Conservation (phyloP, 2,888 invertebrate species). For the Epirrita christyi region DNA sequence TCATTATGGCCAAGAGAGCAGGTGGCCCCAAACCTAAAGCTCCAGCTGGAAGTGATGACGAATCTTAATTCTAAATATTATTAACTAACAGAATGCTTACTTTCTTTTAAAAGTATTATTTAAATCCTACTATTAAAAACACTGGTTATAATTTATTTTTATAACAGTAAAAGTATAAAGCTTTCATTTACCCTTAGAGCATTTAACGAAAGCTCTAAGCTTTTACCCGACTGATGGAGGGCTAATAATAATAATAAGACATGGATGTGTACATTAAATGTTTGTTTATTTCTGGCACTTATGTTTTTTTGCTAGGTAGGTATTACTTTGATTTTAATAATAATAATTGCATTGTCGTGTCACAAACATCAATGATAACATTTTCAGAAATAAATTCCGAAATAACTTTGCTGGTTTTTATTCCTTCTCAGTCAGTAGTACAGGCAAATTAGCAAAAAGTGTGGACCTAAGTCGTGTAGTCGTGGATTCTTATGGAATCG, state of each 20-base stretch:
- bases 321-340: too few species aligned
- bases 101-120: slow-evolving; percentile 42
- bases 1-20: slow-evolving; percentile 98
- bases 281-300: slow-evolving; percentile 22
- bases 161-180: neutral
- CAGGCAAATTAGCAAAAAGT: too few species aligned
- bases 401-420: neutral
- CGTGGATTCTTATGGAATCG: too few species aligned
- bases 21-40: slow-evolving; percentile 96
- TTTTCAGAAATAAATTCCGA: slow-evolving; percentile 10
- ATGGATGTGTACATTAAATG: slow-evolving; percentile 14
- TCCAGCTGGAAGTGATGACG: slow-evolving; percentile 89
- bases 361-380: slow-evolving; percentile 16
- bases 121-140: slow-evolving; percentile 36
- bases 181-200: too few species aligned
- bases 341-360: slow-evolving; percentile 14
- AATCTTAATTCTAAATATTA: slow-evolving; percentile 77
- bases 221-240: too few species aligned
- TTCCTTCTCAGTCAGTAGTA: too few species aligned
- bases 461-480: too few species aligned
- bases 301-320: slow-evolving; percentile 14
- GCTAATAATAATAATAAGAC: neutral
- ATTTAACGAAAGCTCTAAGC: too few species aligned
- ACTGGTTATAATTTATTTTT: slow-evolving; percentile 22
- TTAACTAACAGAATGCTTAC: slow-evolving; percentile 29